Conservation (phyloP, 2,888 invertebrate genomes). For the Neelides folsomi region DNA sequence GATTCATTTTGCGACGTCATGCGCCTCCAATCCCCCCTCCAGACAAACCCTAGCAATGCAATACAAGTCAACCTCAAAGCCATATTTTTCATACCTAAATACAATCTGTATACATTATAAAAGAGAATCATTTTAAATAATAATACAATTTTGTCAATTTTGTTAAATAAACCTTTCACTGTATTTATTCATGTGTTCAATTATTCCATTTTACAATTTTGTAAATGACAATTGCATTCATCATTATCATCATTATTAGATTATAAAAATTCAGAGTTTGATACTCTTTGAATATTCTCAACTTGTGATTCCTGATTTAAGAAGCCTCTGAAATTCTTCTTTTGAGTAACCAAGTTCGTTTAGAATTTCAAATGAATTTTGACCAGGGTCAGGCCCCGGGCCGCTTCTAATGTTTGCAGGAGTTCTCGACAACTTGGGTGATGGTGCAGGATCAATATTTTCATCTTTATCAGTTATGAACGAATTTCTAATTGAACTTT, state of each 20-base stretch:
- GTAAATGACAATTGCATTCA: too few relatives aligned
- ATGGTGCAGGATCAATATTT: constrained; percentile 50
- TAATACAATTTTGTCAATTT: too few relatives aligned
- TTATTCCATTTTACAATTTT: too few relatives aligned
- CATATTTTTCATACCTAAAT: too few relatives aligned
- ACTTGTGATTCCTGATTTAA: constrained; percentile 37
- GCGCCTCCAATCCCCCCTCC: constrained; percentile 17
- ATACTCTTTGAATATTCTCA: too few relatives aligned
- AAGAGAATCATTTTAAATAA: too few relatives aligned
- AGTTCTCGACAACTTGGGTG: constrained; percentile 63
- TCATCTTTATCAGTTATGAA: constrained; percentile 40
- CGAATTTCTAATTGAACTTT: constrained; percentile 50
- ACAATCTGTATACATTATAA: too few relatives aligned
- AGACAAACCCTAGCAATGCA: constrained; percentile 15
- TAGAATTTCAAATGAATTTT: constrained; percentile 57
- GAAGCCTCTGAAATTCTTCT: constrained; percentile 44
- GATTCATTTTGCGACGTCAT: constrained; percentile 16
- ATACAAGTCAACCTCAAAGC: too few relatives aligned
- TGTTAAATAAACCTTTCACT: too few relatives aligned
- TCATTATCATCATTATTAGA: too few relatives aligned
- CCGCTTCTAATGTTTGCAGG: constrained; percentile 48
- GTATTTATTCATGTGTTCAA: too few relatives aligned
- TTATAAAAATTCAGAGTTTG: too few relatives aligned
- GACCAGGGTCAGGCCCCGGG: constrained; percentile 45
- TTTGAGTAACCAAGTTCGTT: constrained; percentile 48